Evolutionary conservation across 1,140 invertebrate genomes (phyloP).

Genomic region (Physella acuta): DNA sequence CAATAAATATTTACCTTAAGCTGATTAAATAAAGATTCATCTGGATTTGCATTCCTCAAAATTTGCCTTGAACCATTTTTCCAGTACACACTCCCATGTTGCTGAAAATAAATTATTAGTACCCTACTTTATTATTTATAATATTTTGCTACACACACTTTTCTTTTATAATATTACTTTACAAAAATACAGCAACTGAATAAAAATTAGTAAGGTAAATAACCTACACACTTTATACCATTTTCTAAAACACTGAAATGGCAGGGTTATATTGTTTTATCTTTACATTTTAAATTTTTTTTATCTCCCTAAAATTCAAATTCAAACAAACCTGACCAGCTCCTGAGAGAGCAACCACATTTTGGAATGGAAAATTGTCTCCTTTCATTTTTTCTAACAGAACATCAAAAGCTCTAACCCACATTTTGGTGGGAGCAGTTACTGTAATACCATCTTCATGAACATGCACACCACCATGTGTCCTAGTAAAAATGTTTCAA

Average conservation of each 20-base stretch:
- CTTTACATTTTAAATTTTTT: no score
- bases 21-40: constrained; percentile 81
- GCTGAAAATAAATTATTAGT: constrained; percentile 69
- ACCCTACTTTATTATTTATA: no score
- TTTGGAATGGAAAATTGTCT: constrained; percentile 79
- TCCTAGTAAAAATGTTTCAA: constrained; percentile 41
- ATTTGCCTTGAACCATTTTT: constrained; percentile 71
- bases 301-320: no score
- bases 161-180: no score
- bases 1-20: no score
- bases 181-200: no score
- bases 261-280: no score
- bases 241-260: no score
- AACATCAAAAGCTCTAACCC: constrained; percentile 90
- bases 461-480: constrained; percentile 69
- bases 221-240: no score
- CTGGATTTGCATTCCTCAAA: constrained; percentile 70
- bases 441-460: constrained; percentile 66
- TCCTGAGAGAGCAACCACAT: constrained; percentile 82
- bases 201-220: no score
- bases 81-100: constrained; percentile 97
- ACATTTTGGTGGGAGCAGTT: constrained; percentile 84
- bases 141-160: no score
- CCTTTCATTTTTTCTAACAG: constrained; percentile 79
- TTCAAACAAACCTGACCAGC: constrained; percentile 80